Evolutionary conservation across 1,140 invertebrate genomes (phyloP).

Genomic region (Trigoniulus corallinus): DNA sequence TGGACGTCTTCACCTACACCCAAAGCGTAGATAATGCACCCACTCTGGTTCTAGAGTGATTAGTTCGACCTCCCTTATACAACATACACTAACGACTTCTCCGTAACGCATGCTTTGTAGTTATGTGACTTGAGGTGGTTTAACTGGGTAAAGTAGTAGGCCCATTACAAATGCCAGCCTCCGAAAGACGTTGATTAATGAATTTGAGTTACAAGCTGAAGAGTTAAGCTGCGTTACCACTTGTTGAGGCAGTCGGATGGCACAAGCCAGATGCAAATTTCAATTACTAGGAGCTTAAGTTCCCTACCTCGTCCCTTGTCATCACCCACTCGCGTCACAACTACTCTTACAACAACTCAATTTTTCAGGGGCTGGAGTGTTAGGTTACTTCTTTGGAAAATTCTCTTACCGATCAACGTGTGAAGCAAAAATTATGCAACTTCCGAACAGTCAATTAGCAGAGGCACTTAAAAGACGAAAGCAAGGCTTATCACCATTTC

Average conservation of each 20-base stretch:
- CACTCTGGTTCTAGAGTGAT: not conserved
- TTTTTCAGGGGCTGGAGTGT: constrained; percentile 28
- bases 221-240: not conserved
- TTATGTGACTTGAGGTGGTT: too few species aligned
- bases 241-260: not conserved
- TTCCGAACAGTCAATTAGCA: constrained; percentile 42
- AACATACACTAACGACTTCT: too few species aligned
- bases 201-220: not conserved
- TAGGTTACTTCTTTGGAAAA: constrained; percentile 59
- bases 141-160: too few species aligned
- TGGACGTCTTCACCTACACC: not conserved
- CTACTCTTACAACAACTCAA: too few species aligned
- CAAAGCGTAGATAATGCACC: not conserved
- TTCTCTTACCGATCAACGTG: constrained; percentile 52
- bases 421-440: constrained; percentile 51
- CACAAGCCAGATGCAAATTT: not conserved
- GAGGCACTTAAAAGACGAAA: constrained; percentile 34
- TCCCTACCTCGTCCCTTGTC: too few species aligned
- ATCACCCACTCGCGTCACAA: too few species aligned
- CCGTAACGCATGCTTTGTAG: too few species aligned
- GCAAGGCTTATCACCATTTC: constrained; percentile 10
- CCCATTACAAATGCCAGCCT: too few species aligned
- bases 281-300: not conserved
- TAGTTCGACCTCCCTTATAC: too few species aligned
- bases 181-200: not conserved